Percentiles rank a stretch among this genome's conserved stretches.
phyloP scores from a whole-genome alignment of 2,113 vertebrate genomes.

The Calidris pygmaea region DNA sequence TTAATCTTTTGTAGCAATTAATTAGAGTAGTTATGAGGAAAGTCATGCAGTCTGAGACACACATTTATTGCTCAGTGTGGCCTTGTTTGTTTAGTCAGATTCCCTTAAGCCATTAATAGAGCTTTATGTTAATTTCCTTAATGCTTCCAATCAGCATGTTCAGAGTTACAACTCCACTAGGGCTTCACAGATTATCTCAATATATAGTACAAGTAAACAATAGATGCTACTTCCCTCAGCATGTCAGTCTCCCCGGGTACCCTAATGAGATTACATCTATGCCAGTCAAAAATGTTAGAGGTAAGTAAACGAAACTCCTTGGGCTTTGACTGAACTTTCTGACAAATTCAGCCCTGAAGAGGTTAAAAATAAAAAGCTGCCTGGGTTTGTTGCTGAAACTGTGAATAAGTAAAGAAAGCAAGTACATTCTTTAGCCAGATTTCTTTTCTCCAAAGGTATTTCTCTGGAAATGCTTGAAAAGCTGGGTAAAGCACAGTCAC shows the following conservation, averaged over 20 bases:
- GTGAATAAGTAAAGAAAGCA: slow-evolving; percentile 27
- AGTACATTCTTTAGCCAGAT: slow-evolving; percentile 6
- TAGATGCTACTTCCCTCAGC: neutral
- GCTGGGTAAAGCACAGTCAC: slow-evolving; percentile 8
- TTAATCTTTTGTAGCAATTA: slow-evolving; percentile 71
- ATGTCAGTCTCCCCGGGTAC: neutral
- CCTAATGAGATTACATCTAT: slow-evolving; percentile 26
- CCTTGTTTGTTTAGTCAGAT: slow-evolving; percentile 68
- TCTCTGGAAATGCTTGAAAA: slow-evolving; percentile 61
- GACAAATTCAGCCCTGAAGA: neutral
- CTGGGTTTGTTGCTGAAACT: neutral
- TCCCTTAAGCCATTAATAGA: slow-evolving; percentile 70
- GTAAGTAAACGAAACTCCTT: neutral
- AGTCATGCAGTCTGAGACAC: slow-evolving; percentile 50
- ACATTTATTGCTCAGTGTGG: slow-evolving; percentile 64
- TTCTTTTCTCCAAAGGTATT: slow-evolving; percentile 30
- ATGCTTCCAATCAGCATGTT: slow-evolving; percentile 42
- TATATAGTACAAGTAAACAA: neutral
- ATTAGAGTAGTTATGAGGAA: slow-evolving; percentile 72
- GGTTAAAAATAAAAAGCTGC: slow-evolving; percentile 33
- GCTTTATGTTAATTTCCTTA: slow-evolving; percentile 59
- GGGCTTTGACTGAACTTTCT: neutral
- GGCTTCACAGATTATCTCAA: slow-evolving; percentile 25
- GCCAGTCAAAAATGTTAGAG: neutral
- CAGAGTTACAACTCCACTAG: neutral